These are phyloP conservation scores for Watsonalla binaria DNA, from an alignment of 2,888 invertebrate genomes.

Conservation along the genomic window DNA sequence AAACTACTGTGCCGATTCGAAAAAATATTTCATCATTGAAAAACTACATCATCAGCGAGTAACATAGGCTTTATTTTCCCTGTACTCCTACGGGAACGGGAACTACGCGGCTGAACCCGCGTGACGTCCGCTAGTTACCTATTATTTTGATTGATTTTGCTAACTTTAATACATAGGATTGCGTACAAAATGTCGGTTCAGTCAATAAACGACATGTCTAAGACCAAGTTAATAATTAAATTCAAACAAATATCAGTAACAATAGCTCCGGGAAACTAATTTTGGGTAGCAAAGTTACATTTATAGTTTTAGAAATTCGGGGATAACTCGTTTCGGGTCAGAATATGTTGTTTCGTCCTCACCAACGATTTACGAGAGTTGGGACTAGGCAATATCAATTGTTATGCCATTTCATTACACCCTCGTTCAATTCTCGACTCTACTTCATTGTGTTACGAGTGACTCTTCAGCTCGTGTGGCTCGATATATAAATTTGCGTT, in stretches of 20 bases:
- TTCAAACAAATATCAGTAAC: conserved; percentile 19
- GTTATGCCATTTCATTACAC: conserved; percentile 1
- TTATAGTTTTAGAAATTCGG: conserved; percentile 34
- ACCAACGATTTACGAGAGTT: conserved; percentile 39
- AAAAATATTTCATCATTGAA: too few relatives aligned
- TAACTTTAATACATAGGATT: too few relatives aligned
- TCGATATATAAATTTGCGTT: conserved; percentile 1
- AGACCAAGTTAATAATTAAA: conserved; percentile 4
- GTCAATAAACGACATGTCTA: conserved; percentile 1
- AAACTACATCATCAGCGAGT: too few relatives aligned
- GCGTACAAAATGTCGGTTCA: neutral
- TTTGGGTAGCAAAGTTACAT: conserved; percentile 27
- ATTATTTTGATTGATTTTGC: too few relatives aligned
- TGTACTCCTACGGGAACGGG: too few relatives aligned
- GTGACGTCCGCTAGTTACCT: too few relatives aligned
- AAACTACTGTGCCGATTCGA: too few relatives aligned
- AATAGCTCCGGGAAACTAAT: conserved; percentile 21
- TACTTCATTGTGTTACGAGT: neutral
- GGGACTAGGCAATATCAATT: conserved; percentile 5
- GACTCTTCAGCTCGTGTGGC: neutral
- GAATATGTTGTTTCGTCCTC: conserved; percentile 42
- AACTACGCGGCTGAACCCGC: too few relatives aligned
- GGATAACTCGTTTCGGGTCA: conserved; percentile 30
- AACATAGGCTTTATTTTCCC: too few relatives aligned
- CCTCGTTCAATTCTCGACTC: neutral